A percentile compares a stretch with the other conserved stretches of the same genome.
phyloP scores from a whole-genome alignment of 2,888 invertebrate species.

The Margaritifera margaritifera region DNA sequence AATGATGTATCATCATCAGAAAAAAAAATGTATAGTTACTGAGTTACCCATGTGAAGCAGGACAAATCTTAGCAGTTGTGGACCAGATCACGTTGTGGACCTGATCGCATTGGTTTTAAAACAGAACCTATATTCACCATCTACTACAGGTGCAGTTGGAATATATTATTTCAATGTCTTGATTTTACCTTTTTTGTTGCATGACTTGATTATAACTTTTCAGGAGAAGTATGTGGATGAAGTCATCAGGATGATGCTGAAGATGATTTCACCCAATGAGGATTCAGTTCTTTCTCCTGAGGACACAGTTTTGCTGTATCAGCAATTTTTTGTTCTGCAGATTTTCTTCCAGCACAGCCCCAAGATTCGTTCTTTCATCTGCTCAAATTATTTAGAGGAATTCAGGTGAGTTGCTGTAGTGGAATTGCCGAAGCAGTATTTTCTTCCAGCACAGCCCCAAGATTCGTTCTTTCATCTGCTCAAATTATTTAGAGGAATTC shows the following conservation, averaged over 20 bases:
- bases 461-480: slow-evolving; percentile 52
- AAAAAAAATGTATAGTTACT: too few species aligned
- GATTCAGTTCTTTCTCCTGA: slow-evolving; percentile 55
- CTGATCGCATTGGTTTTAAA: too few species aligned
- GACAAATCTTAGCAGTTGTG: too few species aligned
- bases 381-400: slow-evolving; percentile 66
- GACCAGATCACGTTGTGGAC: too few species aligned
- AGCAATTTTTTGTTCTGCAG: slow-evolving; percentile 64
- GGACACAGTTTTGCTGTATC: slow-evolving; percentile 64
- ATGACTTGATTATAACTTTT: slow-evolving; percentile 6
- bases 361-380: slow-evolving; percentile 49
- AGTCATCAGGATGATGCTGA: slow-evolving; percentile 58
- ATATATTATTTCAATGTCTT: neutral
- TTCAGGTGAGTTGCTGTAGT: slow-evolving; percentile 66
- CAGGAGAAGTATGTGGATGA: slow-evolving; percentile 67
- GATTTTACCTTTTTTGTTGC: neutral
- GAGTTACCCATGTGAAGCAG: too few species aligned
- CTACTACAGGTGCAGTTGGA: neutral
- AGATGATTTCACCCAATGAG: slow-evolving; percentile 53
- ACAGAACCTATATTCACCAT: too few species aligned
- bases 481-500: slow-evolving; percentile 68
- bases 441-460: slow-evolving; percentile 61
- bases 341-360: slow-evolving; percentile 63
- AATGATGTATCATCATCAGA: too few species aligned
- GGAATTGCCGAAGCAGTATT: too few species aligned